These are phyloP conservation scores for Tenrec ecaudatus DNA, from an alignment of 2,113 vertebrate species.

Conservation along the genomic window DNA sequence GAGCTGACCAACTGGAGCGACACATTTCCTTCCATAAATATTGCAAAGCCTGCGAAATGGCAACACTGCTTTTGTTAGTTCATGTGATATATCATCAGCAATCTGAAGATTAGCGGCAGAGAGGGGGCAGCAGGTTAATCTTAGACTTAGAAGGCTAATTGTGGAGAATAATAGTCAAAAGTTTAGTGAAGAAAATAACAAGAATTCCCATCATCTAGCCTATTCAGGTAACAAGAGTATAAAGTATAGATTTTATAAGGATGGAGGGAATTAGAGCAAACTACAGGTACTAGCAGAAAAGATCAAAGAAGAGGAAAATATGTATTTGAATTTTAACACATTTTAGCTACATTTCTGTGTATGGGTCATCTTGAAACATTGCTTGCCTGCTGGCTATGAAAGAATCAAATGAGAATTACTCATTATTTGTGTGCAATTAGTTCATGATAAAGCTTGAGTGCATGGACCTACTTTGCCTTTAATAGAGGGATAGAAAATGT, in stretches of 20 bases:
- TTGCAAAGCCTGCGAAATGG: neutral
- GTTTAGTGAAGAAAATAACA: neutral
- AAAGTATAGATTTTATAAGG: neutral
- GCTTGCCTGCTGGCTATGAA: neutral
- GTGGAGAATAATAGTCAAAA: neutral
- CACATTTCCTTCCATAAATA: neutral
- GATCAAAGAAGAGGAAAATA: neutral
- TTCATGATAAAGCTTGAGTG: conserved; percentile 50
- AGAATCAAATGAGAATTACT: conserved; percentile 52
- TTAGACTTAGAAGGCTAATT: neutral
- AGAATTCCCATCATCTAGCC: neutral
- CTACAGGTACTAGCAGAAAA: neutral
- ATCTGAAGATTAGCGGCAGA: neutral
- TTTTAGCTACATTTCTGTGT: conserved; percentile 31
- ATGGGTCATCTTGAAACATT: conserved; percentile 18
- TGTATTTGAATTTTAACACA: neutral
- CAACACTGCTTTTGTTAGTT: neutral
- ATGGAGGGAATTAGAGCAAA: neutral
- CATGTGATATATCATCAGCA: neutral
- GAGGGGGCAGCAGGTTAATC: neutral
- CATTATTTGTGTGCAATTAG: conserved; percentile 15
- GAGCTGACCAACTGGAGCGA: neutral
- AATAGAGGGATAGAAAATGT: neutral
- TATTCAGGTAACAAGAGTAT: neutral
- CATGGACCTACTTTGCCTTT: conserved; percentile 32